These are phyloP conservation scores for Agriopis marginaria DNA, from an alignment of 2,888 invertebrate species.

Conservation along the genomic window DNA sequence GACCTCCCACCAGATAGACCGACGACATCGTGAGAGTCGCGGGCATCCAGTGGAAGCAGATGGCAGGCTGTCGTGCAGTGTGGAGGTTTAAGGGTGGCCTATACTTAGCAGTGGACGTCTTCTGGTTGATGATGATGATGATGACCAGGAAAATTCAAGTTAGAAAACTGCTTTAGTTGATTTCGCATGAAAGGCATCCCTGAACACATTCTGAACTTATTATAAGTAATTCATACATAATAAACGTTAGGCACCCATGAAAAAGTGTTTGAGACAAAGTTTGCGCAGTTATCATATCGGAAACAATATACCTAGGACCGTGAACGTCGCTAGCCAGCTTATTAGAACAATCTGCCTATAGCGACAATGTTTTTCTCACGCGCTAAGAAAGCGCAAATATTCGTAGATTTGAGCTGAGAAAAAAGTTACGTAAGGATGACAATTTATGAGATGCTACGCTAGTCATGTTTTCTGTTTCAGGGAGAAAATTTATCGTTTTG, in stretches of 20 bases:
- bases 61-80: too few relatives aligned
- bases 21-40: too few relatives aligned
- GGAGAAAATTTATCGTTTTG: slow-evolving; percentile 10
- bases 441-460: slow-evolving; percentile 9
- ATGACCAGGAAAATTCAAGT: neutral
- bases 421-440: slow-evolving; percentile 2
- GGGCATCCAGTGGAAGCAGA: too few relatives aligned
- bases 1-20: too few relatives aligned
- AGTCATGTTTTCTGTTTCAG: slow-evolving; percentile 13
- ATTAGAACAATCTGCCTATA: neutral
- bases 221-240: slow-evolving; percentile 6
- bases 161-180: neutral
- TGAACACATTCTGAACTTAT: slow-evolving; percentile 2
- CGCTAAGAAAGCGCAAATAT: neutral
- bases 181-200: neutral
- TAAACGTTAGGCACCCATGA: neutral
- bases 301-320: slow-evolving; percentile 6
- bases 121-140: too few relatives aligned
- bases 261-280: neutral
- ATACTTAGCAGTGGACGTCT: too few relatives aligned
- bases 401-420: neutral
- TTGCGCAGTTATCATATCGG: neutral
- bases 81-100: too few relatives aligned
- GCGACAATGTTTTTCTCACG: neutral
- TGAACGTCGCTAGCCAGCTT: neutral